These are phyloP conservation scores for Gnatocerus cornutus DNA, from an alignment of 2,888 invertebrate genomes.

Conservation along the genomic window DNA sequence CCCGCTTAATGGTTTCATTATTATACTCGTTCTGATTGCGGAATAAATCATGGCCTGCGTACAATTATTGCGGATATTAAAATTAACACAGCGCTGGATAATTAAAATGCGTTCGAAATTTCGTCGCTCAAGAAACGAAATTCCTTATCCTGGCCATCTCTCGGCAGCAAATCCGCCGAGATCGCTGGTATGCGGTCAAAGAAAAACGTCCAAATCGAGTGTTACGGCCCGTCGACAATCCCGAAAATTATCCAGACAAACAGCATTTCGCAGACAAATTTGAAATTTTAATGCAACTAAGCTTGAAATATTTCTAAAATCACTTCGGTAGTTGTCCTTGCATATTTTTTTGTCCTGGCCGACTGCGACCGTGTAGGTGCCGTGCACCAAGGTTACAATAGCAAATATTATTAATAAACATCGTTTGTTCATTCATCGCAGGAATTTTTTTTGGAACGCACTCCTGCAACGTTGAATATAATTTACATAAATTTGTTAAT, in stretches of 20 bases:
- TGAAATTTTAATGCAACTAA: constrained; percentile 64
- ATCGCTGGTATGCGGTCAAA: constrained; percentile 29
- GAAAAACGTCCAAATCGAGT: constrained; percentile 46
- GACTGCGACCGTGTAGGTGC: constrained; percentile 42
- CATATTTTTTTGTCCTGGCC: constrained; percentile 52
- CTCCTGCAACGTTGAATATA: constrained; percentile 37
- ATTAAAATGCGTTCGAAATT: constrained; percentile 53
- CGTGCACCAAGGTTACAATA: constrained; percentile 49
- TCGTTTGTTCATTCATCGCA: constrained; percentile 50
- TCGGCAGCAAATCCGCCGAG: constrained; percentile 30
- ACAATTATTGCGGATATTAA: constrained; percentile 61
- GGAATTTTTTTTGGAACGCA: constrained; percentile 23
- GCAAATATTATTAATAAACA: constrained; percentile 45
- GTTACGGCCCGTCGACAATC: constrained; percentile 51
- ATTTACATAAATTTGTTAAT: constrained; percentile 52
- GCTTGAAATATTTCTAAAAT: constrained; percentile 65
- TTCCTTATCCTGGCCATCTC: constrained; percentile 43
- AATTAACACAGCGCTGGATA: constrained; percentile 60
- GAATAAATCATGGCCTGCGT: constrained; percentile 60
- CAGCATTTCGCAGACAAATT: constrained; percentile 63
- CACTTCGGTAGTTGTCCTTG: constrained; percentile 62
- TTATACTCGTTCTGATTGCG: constrained; percentile 63
- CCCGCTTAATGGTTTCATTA: constrained; percentile 65
- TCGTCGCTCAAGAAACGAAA: constrained; percentile 29
- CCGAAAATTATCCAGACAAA: constrained; percentile 65